Percentiles rank a stretch among this genome's conserved stretches.
Conservation (phyloP, 2,888 invertebrate genomes). For the Carterocephalus palaemon region DNA sequence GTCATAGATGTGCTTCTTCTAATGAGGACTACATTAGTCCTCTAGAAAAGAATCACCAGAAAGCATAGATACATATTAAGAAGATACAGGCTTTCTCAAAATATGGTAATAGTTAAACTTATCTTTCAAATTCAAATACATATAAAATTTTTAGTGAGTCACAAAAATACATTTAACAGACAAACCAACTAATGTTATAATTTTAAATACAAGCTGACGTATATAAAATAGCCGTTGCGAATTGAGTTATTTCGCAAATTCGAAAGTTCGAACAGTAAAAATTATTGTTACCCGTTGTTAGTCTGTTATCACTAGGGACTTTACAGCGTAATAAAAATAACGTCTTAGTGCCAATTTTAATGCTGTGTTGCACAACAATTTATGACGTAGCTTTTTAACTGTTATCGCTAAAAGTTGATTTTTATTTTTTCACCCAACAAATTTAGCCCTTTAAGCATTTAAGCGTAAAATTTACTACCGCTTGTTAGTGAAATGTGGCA, state of each 20-base stretch:
- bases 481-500: no score
- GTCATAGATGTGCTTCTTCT: no score
- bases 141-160: no score
- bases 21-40: no score
- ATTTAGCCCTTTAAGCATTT: constrained; percentile 1
- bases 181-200: background rate
- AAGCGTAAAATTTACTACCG: no score
- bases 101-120: no score
- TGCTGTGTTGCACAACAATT: constrained; percentile 9
- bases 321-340: constrained; percentile 16
- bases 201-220: background rate
- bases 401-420: constrained; percentile 15
- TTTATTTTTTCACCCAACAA: background rate
- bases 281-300: constrained; percentile 28
- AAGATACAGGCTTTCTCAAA: no score
- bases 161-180: background rate
- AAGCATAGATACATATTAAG: no score
- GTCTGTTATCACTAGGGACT: constrained; percentile 23
- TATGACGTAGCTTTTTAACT: constrained; percentile 10
- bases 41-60: no score
- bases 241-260: constrained; percentile 40
- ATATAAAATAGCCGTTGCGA: constrained; percentile 36
- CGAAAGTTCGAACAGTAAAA: constrained; percentile 36
- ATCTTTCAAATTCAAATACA: no score
- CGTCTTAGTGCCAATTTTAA: constrained; percentile 5